Evolutionary conservation across 2,888 invertebrate genomes (phyloP).

Genomic region (Drosophila niveifrons): DNA sequence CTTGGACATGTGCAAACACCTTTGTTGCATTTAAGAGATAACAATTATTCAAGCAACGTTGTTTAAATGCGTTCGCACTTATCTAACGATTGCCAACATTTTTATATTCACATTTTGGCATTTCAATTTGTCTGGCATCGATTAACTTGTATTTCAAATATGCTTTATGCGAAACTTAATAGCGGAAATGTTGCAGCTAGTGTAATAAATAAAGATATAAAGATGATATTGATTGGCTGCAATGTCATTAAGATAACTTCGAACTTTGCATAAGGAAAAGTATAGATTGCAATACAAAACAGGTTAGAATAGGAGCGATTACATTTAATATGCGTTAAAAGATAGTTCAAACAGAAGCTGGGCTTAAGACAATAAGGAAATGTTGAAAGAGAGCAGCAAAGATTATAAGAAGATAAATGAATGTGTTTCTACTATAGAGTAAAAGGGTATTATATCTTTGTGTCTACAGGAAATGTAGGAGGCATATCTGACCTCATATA

Average conservation of each 20-base stretch:
- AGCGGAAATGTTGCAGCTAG: background rate
- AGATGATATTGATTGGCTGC: background rate
- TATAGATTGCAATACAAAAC: background rate
- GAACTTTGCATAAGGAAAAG: background rate
- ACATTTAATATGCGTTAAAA: background rate
- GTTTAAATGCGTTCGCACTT: constrained; percentile 56
- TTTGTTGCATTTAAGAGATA: constrained; percentile 71
- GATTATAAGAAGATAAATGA: background rate
- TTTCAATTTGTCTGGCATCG: constrained; percentile 69
- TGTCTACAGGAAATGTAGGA: too few relatives aligned
- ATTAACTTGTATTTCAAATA: constrained; percentile 50
- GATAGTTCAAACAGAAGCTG: background rate
- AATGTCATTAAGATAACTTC: background rate
- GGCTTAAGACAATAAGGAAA: background rate
- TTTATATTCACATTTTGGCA: constrained; percentile 29
- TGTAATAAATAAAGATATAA: constrained; percentile 4
- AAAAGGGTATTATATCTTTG: too few relatives aligned
- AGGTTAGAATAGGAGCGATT: background rate
- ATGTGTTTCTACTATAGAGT: too few relatives aligned
- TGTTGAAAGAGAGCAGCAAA: background rate
- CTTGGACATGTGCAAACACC: constrained; percentile 80
- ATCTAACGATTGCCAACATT: constrained; percentile 56
- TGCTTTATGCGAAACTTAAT: constrained; percentile 33
- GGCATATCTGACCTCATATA: too few relatives aligned
- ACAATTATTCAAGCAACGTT: constrained; percentile 51